Evolutionary conservation across 35 echinoderm and acorn worm species (phyloP).

Genomic region (Heliocidaris tuberculata): DNA sequence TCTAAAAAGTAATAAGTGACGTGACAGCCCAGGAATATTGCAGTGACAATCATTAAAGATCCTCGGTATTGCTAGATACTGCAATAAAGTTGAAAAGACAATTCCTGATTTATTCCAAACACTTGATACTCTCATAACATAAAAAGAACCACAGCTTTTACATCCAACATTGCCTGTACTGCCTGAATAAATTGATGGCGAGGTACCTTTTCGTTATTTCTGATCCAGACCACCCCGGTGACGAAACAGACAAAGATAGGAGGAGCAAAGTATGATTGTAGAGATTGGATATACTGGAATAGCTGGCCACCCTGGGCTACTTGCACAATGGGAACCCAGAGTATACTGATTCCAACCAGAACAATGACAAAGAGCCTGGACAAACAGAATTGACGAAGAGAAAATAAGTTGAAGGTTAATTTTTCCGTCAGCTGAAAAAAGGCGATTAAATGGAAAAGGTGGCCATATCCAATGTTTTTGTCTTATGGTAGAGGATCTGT

Average conservation of each 20-base stretch:
- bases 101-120: no score
- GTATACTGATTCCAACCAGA: slow-evolving; percentile 74
- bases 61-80: no score
- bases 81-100: neutral
- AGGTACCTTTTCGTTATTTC: slow-evolving; percentile 85
- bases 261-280: slow-evolving; percentile 91
- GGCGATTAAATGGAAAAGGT: no score
- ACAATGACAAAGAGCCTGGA: slow-evolving; percentile 77
- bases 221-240: slow-evolving; percentile 66
- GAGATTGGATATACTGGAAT: slow-evolving; percentile 90
- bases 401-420: neutral
- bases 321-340: slow-evolving; percentile 92
- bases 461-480: no score
- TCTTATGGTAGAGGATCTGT: no score
- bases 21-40: no score
- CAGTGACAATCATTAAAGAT: no score
- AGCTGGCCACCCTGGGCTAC: slow-evolving; percentile 80
- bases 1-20: no score
- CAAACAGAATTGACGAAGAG: neutral
- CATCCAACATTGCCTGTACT: neutral
- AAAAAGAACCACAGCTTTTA: neutral
- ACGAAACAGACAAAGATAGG: slow-evolving; percentile 86
- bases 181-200: neutral
- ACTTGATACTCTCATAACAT: neutral
- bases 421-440: no score